A percentile compares a stretch with the other conserved stretches of the same genome.
Conservation (phyloP, 2,113 vertebrate species). For the Pseudorhombus dupliciocellatus region DNA sequence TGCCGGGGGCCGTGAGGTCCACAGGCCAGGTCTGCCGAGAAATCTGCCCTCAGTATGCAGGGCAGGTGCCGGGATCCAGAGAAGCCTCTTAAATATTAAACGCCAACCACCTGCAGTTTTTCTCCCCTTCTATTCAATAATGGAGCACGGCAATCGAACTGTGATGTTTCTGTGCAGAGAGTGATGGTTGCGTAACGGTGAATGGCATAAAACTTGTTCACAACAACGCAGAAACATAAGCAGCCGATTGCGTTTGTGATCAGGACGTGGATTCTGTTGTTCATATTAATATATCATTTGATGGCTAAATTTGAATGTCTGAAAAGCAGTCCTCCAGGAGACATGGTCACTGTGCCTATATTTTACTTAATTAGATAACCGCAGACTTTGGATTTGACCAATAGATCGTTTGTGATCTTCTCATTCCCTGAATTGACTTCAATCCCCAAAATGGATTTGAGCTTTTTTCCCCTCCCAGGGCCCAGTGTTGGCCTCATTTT, state of each 20-base stretch:
- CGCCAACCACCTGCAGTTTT: slow-evolving; percentile 72
- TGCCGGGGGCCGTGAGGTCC: slow-evolving; percentile 51
- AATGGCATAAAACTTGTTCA: slow-evolving; percentile 25
- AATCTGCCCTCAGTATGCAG: slow-evolving; percentile 71
- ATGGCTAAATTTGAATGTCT: slow-evolving; percentile 6
- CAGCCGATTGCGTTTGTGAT: background rate
- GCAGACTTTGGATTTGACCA: slow-evolving; percentile 50
- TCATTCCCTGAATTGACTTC: slow-evolving; percentile 70
- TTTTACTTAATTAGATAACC: slow-evolving; percentile 57
- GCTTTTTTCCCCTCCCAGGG: slow-evolving; percentile 60
- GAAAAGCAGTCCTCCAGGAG: background rate
- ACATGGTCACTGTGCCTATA: background rate
- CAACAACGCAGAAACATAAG: slow-evolving; percentile 7
- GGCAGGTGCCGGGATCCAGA: slow-evolving; percentile 64
- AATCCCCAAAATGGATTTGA: slow-evolving; percentile 72
- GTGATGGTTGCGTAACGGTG: slow-evolving; percentile 28
- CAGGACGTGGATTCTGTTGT: background rate
- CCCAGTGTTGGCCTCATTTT: slow-evolving; percentile 68
- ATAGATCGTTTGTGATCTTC: slow-evolving; percentile 68
- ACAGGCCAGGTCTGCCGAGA: slow-evolving; percentile 62
- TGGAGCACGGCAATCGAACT: slow-evolving; percentile 46
- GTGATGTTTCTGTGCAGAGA: slow-evolving; percentile 48
- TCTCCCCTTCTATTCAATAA: slow-evolving; percentile 72
- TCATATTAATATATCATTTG: too few relatives aligned
- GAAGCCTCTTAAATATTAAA: slow-evolving; percentile 81